Base-by-base conservation (phyloP, 2,888 invertebrate species). In the Apocheima hispidaria region DNA sequence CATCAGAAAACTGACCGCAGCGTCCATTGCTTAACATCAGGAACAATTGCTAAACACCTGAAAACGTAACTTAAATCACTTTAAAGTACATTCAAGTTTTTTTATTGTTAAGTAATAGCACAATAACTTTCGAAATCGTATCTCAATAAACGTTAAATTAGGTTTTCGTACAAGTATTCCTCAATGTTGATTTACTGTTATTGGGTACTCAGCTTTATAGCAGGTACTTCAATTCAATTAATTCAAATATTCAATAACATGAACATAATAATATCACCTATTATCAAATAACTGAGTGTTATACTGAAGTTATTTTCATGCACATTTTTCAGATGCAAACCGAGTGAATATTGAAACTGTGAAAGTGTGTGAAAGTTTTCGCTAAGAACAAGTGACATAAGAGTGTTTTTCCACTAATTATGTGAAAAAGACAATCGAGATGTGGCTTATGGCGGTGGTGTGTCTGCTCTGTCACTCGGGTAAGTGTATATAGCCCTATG, bases 391-490 rank as follows among this genome's bases (percentile, higher is more conserved):
- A 72, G 79, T 76, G 73, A 71, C 68, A 72, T 68, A 69, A 73
- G 66, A 69, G 64, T 65, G 72, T 66, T 68, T 71, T 74, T 65
- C 64, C 66, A 70, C 74, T 84, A 84, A 89, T 88, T 80, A 90
- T 90, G 89, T 90, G 87, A 90, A 85, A 79, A 82, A 78, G 77
- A 78, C 81, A 82, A 71, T 78, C 81, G 84, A 76, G 77, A 90
- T 90, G 90, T 86, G 87, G 86, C 77, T 87, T 72, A 78, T 83
- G 74, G 83, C 81, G 74, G 78, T 89, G 79, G 78, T 88, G 82
- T 87, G 81, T 77, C 79, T 90, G 63, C 81, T 88, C 72, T 83
- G 82, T 77, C 84, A 85, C 72, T 78, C 87, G 66, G 90, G 90
- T 91, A 73, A 83, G 90, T 85, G 38, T 26, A 26, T 26, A 7